Evolutionary conservation across 2,113 vertebrate species (phyloP).

Genomic region (Vanacampus margaritifer): DNA sequence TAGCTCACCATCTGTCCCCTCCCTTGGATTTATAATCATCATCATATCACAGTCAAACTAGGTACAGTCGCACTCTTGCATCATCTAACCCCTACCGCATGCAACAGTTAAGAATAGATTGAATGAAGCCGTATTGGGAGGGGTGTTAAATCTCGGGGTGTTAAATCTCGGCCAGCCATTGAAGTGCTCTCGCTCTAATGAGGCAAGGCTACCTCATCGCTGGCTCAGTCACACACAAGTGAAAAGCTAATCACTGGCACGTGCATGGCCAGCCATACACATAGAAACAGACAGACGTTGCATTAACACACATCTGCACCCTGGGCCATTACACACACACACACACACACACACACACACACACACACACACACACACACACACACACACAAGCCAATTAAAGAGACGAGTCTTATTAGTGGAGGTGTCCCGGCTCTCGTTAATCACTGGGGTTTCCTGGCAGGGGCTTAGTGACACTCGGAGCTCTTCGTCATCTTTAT

Average conservation of each 20-base stretch:
- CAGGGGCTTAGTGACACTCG: slow-evolving; percentile 48
- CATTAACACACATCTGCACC: slow-evolving; percentile 1
- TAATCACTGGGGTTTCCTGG: slow-evolving; percentile 67
- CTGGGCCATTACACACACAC: slow-evolving; percentile 47
- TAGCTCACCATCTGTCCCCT: slow-evolving; percentile 52
- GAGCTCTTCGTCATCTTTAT: slow-evolving; percentile 66
- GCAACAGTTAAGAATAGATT: slow-evolving; percentile 66
- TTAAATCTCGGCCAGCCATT: slow-evolving; percentile 53
- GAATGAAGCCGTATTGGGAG: slow-evolving; percentile 63
- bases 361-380: slow-evolving; percentile 46
- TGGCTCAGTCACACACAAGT: slow-evolving; percentile 19
- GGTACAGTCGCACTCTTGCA: slow-evolving; percentile 51
- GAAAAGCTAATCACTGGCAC: slow-evolving; percentile 36
- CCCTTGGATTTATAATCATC: slow-evolving; percentile 61
- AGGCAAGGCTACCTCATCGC: slow-evolving; percentile 36
- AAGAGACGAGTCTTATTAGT: slow-evolving; percentile 73
- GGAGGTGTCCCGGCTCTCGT: slow-evolving; percentile 60
- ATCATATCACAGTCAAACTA: slow-evolving; percentile 60
- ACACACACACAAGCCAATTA: slow-evolving; percentile 66
- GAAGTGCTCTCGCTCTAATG: slow-evolving; percentile 60
- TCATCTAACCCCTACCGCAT: slow-evolving; percentile 50
- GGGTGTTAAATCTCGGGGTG: slow-evolving; percentile 62
- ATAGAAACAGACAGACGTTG: slow-evolving; percentile 4
- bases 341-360: slow-evolving; percentile 46
- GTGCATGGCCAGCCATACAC: slow-evolving; percentile 10